Conservation (phyloP, 2,113 vertebrate species). For the Riparia riparia region DNA sequence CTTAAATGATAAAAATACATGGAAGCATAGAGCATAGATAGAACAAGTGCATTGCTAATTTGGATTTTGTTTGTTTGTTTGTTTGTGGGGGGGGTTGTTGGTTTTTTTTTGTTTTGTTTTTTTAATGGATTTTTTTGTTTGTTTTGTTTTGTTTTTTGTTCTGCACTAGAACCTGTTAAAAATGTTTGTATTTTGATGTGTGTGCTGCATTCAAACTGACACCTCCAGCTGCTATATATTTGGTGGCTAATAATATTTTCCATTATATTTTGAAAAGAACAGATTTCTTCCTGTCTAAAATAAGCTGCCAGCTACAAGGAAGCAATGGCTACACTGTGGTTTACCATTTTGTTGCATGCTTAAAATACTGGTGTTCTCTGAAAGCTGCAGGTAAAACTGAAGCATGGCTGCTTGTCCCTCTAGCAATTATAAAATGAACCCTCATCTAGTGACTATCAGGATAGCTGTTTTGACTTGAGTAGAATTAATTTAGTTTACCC, state of each 20-base stretch:
- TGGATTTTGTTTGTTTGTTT: background rate
- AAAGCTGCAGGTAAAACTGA: conserved; percentile 9
- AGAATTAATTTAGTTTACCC: background rate
- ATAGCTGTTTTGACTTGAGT: background rate
- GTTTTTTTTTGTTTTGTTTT: no score
- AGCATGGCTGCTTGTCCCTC: background rate
- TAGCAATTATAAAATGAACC: background rate
- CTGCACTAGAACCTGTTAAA: background rate
- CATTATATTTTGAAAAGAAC: conserved; percentile 38
- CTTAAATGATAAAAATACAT: background rate
- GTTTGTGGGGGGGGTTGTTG: no score
- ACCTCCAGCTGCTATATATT: conserved; percentile 43
- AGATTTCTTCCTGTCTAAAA: conserved; percentile 49
- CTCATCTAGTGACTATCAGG: background rate
- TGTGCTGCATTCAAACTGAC: background rate
- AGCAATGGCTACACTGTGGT: conserved; percentile 5
- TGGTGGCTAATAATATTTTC: conserved; percentile 35
- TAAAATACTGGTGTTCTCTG: background rate
- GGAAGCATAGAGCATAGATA: background rate
- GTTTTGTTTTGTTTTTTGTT: background rate
- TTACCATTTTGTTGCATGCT: conserved; percentile 8
- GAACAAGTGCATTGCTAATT: background rate
- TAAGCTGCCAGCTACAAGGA: conserved; percentile 26
- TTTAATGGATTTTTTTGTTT: no score
- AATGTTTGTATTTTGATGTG: background rate